phyloP scores from a whole-genome alignment of 1,140 invertebrate species.

The Drosophila ananassae region DNA sequence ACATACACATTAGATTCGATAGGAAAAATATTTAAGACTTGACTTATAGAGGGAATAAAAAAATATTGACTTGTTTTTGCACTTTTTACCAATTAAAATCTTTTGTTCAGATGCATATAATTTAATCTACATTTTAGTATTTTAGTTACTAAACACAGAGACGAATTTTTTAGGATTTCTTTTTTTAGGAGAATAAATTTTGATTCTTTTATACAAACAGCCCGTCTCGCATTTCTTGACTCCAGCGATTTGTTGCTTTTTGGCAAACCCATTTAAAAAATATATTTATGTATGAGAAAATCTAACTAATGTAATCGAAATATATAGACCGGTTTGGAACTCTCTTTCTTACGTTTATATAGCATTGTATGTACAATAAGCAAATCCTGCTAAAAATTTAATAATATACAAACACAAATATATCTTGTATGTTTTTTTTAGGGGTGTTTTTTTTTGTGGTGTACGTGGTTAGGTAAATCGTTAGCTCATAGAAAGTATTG shows the following conservation, averaged over 20 bases:
- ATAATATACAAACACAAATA: conserved; percentile 61
- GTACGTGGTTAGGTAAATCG: conserved; percentile 49
- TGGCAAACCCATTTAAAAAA: conserved; percentile 21
- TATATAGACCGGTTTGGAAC: conserved; percentile 24
- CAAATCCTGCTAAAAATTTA: conserved; percentile 57
- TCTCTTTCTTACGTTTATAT: conserved; percentile 44
- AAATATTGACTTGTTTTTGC: conserved; percentile 8
- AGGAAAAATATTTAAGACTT: conserved; percentile 1
- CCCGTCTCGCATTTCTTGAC: conserved; percentile 5
- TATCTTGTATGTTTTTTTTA: conserved; percentile 4
- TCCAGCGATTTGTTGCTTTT: conserved; percentile 19
- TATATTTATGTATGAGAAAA: conserved; percentile 8
- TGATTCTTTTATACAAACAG: conserved; percentile 32
- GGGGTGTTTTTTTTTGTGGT: neutral
- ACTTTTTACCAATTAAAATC: conserved; percentile 20
- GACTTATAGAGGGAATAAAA: conserved; percentile 17
- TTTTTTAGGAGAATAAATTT: conserved; percentile 6
- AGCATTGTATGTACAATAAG: conserved; percentile 71
- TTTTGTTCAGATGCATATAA: conserved; percentile 38
- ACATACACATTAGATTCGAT: conserved; percentile 38
- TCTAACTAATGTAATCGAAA: conserved; percentile 43
- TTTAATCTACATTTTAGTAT: conserved; percentile 41
- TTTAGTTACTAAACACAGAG: conserved; percentile 41
- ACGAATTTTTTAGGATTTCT: conserved; percentile 3
- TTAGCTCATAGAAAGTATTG: conserved; percentile 63